phyloP scores from a whole-genome alignment of 2,113 vertebrate genomes.

The Psittacula cyanocephala region DNA sequence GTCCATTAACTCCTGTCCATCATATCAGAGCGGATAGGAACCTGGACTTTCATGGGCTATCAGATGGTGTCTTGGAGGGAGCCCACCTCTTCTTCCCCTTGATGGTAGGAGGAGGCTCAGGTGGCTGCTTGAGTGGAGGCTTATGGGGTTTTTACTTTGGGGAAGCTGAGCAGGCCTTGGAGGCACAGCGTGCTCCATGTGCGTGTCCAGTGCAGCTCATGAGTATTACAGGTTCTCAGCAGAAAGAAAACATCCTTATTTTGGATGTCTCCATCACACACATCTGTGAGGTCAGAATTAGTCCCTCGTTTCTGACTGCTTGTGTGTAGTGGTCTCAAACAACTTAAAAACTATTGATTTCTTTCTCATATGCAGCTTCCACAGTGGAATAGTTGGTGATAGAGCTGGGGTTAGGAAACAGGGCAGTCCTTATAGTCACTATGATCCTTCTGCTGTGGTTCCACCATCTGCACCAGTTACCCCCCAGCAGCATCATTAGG shows the following conservation, averaged over 20 bases:
- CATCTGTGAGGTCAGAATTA: background rate
- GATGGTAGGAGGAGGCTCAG: background rate
- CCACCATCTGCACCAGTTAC: background rate
- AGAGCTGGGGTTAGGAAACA: background rate
- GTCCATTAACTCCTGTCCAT: background rate
- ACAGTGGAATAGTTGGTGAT: background rate
- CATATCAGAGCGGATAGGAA: background rate
- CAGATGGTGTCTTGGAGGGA: background rate
- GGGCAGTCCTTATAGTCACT: background rate
- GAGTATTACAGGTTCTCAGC: background rate
- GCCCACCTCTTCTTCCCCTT: background rate
- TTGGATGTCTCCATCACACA: background rate
- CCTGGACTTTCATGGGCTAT: background rate
- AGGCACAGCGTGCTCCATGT: accelerated
- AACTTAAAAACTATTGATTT: background rate
- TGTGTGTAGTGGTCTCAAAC: background rate
- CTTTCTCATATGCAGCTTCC: background rate
- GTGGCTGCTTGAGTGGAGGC: background rate
- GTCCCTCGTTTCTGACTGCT: background rate
- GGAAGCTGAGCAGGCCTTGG: background rate
- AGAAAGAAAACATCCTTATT: background rate
- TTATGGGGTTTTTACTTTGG: background rate
- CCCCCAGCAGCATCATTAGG: background rate
- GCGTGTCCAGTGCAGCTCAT: background rate
- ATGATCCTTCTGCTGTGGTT: background rate